Percentiles rank a stretch among this genome's conserved stretches.
These are phyloP conservation scores for Urophycis tenuis DNA, from an alignment of 2,797 vertebrate species.

Conservation along the genomic window DNA sequence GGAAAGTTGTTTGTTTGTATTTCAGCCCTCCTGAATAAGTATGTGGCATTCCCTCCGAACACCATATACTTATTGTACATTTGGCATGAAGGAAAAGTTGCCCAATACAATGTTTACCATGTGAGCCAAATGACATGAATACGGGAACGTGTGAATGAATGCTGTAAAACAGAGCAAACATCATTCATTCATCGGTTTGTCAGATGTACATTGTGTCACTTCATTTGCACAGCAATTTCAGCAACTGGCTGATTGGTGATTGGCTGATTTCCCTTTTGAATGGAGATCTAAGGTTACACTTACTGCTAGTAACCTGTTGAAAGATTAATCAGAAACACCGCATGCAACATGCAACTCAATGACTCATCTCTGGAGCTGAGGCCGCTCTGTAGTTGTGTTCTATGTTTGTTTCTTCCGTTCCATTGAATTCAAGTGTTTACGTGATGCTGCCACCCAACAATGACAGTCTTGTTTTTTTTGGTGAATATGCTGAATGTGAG, in stretches of 20 bases:
- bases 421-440: slow-evolving; percentile 1
- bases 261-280: background rate
- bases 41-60: background rate
- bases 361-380: background rate
- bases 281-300: background rate
- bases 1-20: background rate
- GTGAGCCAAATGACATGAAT: background rate
- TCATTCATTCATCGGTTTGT: no score
- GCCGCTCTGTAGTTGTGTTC: background rate
- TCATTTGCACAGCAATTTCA: background rate
- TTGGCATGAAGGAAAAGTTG: background rate
- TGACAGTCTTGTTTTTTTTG: slow-evolving; percentile 2
- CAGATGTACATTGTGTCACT: background rate
- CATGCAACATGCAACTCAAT: no score
- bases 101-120: background rate
- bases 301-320: background rate
- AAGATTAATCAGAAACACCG: background rate
- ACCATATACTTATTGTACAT: background rate
- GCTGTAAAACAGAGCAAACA: background rate
- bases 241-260: background rate
- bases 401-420: slow-evolving; percentile 2
- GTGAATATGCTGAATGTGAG: background rate
- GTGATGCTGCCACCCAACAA: background rate
- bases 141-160: background rate
- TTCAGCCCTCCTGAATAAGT: background rate